Conservation (phyloP, 2,888 invertebrate genomes). For the Pheosia gnoma region DNA sequence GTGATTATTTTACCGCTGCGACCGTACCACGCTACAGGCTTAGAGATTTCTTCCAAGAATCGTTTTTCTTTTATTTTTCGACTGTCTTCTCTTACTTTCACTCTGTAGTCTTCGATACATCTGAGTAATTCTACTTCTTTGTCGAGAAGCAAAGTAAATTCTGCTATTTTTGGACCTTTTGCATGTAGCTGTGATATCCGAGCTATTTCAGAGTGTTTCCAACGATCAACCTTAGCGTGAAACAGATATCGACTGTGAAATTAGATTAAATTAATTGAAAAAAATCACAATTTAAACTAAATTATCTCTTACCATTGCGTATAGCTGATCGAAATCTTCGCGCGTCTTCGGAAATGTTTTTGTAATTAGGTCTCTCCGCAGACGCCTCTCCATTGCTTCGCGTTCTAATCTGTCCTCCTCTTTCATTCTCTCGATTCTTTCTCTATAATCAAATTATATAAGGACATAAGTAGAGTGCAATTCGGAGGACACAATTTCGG, state of each 20-base stretch:
- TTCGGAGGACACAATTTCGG: background rate
- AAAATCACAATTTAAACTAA: too few species aligned
- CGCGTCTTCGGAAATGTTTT: conserved; percentile 89
- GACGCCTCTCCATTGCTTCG: conserved; percentile 79
- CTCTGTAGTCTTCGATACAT: conserved; percentile 87
- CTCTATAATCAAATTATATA: conserved; percentile 48
- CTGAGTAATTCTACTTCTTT: conserved; percentile 89
- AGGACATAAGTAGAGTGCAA: background rate
- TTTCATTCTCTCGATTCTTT: conserved; percentile 75
- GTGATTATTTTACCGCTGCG: conserved; percentile 88
- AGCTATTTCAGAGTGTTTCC: conserved; percentile 86
- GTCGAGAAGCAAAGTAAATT: conserved; percentile 87
- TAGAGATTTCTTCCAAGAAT: conserved; percentile 87
- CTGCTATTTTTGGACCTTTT: conserved; percentile 88
- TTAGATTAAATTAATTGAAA: too few species aligned
- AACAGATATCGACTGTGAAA: background rate
- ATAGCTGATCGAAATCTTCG: conserved; percentile 90
- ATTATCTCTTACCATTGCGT: conserved; percentile 78
- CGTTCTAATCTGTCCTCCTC: conserved; percentile 81
- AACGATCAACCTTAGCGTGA: conserved; percentile 71
- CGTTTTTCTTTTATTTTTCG: conserved; percentile 84
- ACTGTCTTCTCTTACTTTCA: conserved; percentile 84
- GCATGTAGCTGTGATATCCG: conserved; percentile 86
- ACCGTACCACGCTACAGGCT: conserved; percentile 90
- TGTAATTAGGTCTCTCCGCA: conserved; percentile 83